Evolutionary conservation across 2,888 invertebrate genomes (phyloP).

Genomic region (Lydus trimaculatus): DNA sequence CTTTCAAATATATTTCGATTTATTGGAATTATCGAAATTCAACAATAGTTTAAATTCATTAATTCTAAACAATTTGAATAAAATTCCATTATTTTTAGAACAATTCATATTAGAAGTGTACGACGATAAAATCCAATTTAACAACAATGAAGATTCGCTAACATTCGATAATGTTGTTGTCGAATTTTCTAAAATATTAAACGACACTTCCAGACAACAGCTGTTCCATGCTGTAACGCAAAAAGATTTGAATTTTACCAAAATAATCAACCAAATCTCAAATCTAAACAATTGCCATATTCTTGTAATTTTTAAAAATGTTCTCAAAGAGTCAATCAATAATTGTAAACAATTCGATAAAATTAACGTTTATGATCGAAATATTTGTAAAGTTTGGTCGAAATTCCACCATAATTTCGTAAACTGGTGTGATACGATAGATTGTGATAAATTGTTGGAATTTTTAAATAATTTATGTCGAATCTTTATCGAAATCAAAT

Average conservation of each 20-base stretch:
- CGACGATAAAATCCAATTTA: not conserved
- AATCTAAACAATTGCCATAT: not conserved
- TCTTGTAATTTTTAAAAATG: not conserved
- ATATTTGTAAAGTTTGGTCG: slow-evolving; percentile 6
- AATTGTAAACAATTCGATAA: not conserved
- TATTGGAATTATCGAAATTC: not conserved
- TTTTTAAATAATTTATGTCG: slow-evolving; percentile 5
- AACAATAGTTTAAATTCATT: not conserved
- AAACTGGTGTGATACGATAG: not conserved
- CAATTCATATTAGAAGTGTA: not conserved
- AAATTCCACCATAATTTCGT: not conserved
- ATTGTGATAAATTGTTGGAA: slow-evolving; percentile 4
- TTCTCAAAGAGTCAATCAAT: not conserved
- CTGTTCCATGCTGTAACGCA: not conserved
- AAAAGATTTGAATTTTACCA: not conserved
- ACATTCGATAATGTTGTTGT: not conserved
- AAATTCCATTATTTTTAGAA: not conserved
- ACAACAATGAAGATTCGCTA: not conserved
- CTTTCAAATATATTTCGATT: not conserved
- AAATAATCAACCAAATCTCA: not conserved
- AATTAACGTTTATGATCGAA: not conserved
- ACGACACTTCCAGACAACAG: not conserved
- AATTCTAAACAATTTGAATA: not conserved
- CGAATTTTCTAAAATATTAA: not conserved
- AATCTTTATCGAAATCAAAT: slow-evolving; percentile 9